Evolutionary conservation across 2,113 vertebrate genomes (phyloP).

Genomic region (Suricata suricatta): DNA sequence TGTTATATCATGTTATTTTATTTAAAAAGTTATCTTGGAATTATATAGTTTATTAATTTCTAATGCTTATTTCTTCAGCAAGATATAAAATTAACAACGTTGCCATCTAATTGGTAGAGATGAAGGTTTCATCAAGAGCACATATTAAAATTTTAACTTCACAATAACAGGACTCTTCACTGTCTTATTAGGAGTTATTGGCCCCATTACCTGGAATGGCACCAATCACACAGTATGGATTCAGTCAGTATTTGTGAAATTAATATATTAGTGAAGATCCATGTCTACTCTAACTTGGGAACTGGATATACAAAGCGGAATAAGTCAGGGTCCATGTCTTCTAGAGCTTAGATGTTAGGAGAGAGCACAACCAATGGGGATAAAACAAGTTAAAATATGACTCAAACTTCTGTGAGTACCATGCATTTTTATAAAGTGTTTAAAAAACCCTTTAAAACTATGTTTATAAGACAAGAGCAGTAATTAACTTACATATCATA

Average conservation of each 20-base stretch:
- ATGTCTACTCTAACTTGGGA: neutral
- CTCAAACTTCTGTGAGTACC: neutral
- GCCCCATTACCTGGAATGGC: neutral
- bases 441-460: neutral
- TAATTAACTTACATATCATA: neutral
- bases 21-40: neutral
- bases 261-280: neutral
- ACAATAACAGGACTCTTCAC: neutral
- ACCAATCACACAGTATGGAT: neutral
- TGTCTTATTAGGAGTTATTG: neutral
- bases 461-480: neutral
- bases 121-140: neutral
- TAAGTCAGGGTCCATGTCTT: neutral
- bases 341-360: too few relatives aligned
- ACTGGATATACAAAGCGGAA: neutral
- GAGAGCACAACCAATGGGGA: neutral
- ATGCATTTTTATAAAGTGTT: neutral
- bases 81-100: neutral
- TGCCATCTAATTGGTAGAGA: neutral
- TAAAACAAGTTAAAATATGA: neutral
- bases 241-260: neutral
- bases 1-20: neutral
- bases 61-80: neutral
- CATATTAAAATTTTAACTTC: neutral
- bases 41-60: neutral